Base-by-base conservation (phyloP, 2,113 vertebrate species). In the Callionymus lyra region DNA sequence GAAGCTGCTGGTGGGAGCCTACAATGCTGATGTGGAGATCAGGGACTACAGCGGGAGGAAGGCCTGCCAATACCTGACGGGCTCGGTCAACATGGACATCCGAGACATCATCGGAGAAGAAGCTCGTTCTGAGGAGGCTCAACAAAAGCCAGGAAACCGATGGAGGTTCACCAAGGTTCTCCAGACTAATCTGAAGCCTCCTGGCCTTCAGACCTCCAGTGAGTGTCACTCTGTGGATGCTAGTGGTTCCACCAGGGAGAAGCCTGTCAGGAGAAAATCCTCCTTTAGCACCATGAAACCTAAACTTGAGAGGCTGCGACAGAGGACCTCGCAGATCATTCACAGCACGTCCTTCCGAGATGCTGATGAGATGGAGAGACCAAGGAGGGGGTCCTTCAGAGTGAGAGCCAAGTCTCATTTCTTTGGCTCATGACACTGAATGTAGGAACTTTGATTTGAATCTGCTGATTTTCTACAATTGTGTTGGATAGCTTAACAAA, bases 41-140 rank as follows among this genome's bases (percentile, higher is more conserved):
- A 79, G 94, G 2, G 94, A 98, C 69, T 98, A 97, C 80, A 94
- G 91, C 2, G 94, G 94, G 13, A 89, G 75, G 36, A 93, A 90
- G 61, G 89, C 92, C 0, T 82, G 87, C 1, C 92, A 95, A 65
- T 98, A 98, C 63, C 80, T 98, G 9, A 63, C 77, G 0, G 72
- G 68, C 0, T 80, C 74, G 4, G 64, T 83, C 16, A 76, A 84
- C 0, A 84, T 82, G 1, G 81, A 88, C 50, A 85, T 96, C 62
- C 85, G 76, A 56, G 85, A 63, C 50, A 85, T 74, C 82, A 1
- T 74, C 72, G 0, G 59, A 58, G n/a, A 53, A 72, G 0, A 86
- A 84, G 10, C 83, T 80, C 2, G 82, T 82, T 1, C 54, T 70
- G 0, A 84, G 74, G 6, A 87, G 83, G 35, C 52, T 56, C 0